Conservation (phyloP, 2,113 vertebrate species). For the Engystomops pustulosus region DNA sequence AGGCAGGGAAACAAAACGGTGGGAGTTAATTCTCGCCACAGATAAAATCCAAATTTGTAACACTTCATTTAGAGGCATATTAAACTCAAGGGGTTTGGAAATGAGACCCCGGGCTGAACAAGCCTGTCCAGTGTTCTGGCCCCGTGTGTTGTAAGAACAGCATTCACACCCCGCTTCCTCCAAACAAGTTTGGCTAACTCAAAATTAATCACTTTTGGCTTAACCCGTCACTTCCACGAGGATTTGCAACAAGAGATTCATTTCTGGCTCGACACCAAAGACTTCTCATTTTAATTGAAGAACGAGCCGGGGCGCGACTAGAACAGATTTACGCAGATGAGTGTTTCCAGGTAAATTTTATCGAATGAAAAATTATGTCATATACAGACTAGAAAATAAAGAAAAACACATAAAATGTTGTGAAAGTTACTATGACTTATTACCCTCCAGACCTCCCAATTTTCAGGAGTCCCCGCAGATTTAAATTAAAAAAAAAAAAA, state of each 20-base stretch:
- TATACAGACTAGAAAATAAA: no score
- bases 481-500: no score
- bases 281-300: slow-evolving; percentile 17
- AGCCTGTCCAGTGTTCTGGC: slow-evolving; percentile 66
- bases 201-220: slow-evolving; percentile 78
- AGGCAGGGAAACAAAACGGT: slow-evolving; percentile 65
- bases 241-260: slow-evolving; percentile 73
- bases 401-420: no score
- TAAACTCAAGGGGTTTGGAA: slow-evolving; percentile 68
- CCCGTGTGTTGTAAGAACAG: slow-evolving; percentile 53
- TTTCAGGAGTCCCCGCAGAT: no score
- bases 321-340: neutral
- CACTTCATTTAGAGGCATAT: slow-evolving; percentile 77
- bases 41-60: slow-evolving; percentile 73
- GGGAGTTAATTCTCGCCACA: slow-evolving; percentile 71
- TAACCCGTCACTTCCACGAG: slow-evolving; percentile 72
- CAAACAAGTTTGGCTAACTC: slow-evolving; percentile 74
- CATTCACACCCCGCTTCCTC: slow-evolving; percentile 63
- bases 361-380: no score
- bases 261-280: slow-evolving; percentile 20
- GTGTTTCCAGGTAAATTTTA: neutral
- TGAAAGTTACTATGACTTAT: no score
- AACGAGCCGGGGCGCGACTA: neutral
- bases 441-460: no score
- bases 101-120: slow-evolving; percentile 70